These are phyloP conservation scores for Phanerotoma sp. DNA, from an alignment of 2,888 invertebrate species.

Conservation along the genomic window DNA sequence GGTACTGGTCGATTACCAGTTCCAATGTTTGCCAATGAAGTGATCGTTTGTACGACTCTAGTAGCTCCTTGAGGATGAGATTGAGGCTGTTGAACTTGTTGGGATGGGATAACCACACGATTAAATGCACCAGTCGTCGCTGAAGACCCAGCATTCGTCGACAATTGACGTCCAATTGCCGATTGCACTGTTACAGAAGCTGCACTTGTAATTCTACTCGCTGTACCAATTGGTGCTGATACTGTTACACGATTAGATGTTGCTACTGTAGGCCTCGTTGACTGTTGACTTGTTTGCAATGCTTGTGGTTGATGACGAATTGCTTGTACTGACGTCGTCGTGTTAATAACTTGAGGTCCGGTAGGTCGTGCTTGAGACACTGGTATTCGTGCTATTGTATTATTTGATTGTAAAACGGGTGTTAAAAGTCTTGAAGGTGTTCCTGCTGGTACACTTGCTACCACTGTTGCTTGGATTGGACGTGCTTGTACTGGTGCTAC, in stretches of 20 bases:
- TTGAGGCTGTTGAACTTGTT: constrained; percentile 48
- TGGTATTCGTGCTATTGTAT: constrained; percentile 48
- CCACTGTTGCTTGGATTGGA: constrained; percentile 52
- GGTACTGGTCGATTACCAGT: constrained; percentile 51
- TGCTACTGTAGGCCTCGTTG: constrained; percentile 41
- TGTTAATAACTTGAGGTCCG: constrained; percentile 45
- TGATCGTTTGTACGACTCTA: constrained; percentile 52
- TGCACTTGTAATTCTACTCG: constrained; percentile 48
- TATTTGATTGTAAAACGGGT: constrained; percentile 48
- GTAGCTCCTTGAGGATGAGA: constrained; percentile 38
- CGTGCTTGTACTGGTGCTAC: constrained; percentile 48
- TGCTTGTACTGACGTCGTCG: constrained; percentile 45
- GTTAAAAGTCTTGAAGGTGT: constrained; percentile 50
- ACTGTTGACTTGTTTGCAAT: constrained; percentile 49
- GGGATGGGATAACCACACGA: constrained; percentile 53
- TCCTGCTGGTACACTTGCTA: constrained; percentile 45
- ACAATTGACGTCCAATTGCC: constrained; percentile 46
- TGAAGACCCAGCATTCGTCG: constrained; percentile 47
- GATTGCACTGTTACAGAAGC: constrained; percentile 50
- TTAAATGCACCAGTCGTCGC: constrained; percentile 46
- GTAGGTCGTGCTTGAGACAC: constrained; percentile 46
- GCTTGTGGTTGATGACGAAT: constrained; percentile 45
- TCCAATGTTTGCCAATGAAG: constrained; percentile 48
- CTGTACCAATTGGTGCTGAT: constrained; percentile 48
- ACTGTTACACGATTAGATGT: constrained; percentile 52